These are phyloP conservation scores for Zonitis immaculata DNA, from an alignment of 2,888 invertebrate genomes.

Conservation along the genomic window DNA sequence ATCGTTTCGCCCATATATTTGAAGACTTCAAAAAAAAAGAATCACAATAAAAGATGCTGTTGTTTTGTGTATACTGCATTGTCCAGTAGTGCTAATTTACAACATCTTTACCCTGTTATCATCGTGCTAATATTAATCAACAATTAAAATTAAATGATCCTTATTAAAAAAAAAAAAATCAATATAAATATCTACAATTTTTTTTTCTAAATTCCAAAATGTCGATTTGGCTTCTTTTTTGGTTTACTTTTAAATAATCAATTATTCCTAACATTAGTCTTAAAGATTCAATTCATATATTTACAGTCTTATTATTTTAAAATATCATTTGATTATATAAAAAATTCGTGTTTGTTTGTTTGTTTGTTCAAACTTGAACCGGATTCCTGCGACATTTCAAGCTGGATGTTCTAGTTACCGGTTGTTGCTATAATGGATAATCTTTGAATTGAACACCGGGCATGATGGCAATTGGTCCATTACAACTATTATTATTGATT, in stretches of 20 bases:
- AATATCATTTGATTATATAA: not conserved
- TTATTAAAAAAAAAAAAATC: not conserved
- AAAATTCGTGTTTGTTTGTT: not conserved
- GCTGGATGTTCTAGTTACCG: constrained; percentile 40
- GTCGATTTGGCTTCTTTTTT: constrained; percentile 1
- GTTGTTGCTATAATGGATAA: constrained; percentile 44
- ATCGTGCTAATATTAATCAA: constrained; percentile 16
- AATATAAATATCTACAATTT: constrained; percentile 4
- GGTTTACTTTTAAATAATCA: too few relatives aligned
- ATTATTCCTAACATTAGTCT: not conserved
- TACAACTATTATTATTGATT: constrained; percentile 45
- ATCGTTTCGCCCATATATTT: constrained; percentile 2
- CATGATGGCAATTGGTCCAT: constrained; percentile 41
- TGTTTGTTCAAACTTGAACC: constrained; percentile 40
- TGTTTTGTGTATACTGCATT: not conserved
- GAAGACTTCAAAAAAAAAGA: constrained; percentile 13
- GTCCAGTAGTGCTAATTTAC: constrained; percentile 5
- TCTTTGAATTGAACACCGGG: constrained; percentile 41
- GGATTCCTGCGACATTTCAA: constrained; percentile 43
- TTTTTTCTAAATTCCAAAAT: not conserved
- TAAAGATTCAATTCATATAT: not conserved
- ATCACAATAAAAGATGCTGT: not conserved
- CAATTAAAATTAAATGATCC: constrained; percentile 6
- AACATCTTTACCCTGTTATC: constrained; percentile 14
- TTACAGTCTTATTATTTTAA: constrained; percentile 7